Percentiles rank a stretch among this genome's conserved stretches.
Conservation (phyloP, 2,113 vertebrate genomes). For the Propithecus coquereli region DNA sequence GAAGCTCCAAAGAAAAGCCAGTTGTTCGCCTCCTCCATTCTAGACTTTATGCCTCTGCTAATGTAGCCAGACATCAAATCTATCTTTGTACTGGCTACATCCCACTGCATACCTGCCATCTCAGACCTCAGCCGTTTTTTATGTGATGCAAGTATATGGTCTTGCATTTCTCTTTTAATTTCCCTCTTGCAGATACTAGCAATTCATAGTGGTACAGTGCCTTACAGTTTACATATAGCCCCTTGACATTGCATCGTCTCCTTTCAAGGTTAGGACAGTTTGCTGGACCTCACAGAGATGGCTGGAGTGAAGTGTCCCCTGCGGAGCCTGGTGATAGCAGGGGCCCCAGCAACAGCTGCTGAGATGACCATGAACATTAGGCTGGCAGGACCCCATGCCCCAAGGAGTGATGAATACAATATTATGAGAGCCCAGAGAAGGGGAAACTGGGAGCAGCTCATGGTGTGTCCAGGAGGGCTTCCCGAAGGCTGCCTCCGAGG, state of each 20-base stretch:
- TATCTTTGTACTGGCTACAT: not conserved
- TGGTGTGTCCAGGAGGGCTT: not conserved
- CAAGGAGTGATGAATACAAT: not conserved
- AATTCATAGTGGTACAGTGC: not conserved
- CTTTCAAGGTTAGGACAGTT: not conserved
- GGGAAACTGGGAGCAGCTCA: not conserved
- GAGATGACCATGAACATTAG: not conserved
- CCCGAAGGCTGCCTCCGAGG: not conserved
- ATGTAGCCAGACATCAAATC: not conserved
- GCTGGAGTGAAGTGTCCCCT: not conserved
- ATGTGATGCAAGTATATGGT: not conserved
- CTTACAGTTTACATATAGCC: not conserved
- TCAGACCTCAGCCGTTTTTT: not conserved
- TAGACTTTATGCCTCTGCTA: not conserved
- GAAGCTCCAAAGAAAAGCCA: not conserved
- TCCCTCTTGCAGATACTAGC: slow-evolving; percentile 1
- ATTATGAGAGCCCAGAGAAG: not conserved
- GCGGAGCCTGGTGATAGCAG: not conserved
- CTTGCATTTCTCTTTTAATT: slow-evolving; percentile 25
- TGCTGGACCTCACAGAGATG: not conserved
- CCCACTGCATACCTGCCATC: not conserved
- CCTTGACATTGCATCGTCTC: not conserved
- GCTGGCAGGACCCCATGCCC: not conserved
- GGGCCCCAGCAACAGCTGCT: not conserved
- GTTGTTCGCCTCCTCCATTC: not conserved